Percentiles rank a stretch among this genome's conserved stretches.
phyloP scores from a whole-genome alignment of 2,113 vertebrate species.

The Oreocharis arfaki region DNA sequence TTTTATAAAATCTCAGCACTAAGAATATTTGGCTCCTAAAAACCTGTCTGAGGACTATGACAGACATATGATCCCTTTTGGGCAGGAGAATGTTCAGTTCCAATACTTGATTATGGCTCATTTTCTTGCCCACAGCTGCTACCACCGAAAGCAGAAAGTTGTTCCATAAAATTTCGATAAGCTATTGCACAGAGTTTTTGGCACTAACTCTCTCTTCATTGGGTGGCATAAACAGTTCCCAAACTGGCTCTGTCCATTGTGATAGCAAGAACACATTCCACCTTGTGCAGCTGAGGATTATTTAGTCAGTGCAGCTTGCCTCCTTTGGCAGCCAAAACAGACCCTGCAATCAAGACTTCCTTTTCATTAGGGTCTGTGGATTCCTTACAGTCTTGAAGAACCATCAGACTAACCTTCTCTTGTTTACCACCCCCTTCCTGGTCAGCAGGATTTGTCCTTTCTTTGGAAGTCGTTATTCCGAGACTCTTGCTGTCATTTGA shows the following conservation, averaged over 20 bases:
- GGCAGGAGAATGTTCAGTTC: not conserved
- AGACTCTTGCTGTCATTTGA: not conserved
- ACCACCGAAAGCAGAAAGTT: not conserved
- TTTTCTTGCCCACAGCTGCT: not conserved
- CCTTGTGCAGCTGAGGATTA: fast-evolving
- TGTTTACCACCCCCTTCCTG: not conserved
- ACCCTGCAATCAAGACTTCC: not conserved
- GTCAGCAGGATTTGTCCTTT: not conserved
- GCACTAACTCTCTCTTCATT: not conserved
- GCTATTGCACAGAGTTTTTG: not conserved
- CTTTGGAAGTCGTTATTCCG: not conserved
- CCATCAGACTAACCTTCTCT: not conserved
- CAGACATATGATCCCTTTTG: not conserved
- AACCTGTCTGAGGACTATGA: not conserved
- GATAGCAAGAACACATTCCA: not conserved
- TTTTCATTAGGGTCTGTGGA: not conserved
- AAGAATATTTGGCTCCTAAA: not conserved
- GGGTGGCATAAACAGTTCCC: not conserved
- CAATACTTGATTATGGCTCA: not conserved
- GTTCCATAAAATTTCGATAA: not conserved
- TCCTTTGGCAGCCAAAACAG: not conserved
- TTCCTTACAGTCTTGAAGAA: not conserved
- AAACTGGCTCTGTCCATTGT: not conserved
- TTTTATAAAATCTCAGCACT: not conserved
- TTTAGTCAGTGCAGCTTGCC: not conserved